These are phyloP conservation scores for Eupelmus urozonus DNA, from an alignment of 2,888 invertebrate species.

Conservation along the genomic window DNA sequence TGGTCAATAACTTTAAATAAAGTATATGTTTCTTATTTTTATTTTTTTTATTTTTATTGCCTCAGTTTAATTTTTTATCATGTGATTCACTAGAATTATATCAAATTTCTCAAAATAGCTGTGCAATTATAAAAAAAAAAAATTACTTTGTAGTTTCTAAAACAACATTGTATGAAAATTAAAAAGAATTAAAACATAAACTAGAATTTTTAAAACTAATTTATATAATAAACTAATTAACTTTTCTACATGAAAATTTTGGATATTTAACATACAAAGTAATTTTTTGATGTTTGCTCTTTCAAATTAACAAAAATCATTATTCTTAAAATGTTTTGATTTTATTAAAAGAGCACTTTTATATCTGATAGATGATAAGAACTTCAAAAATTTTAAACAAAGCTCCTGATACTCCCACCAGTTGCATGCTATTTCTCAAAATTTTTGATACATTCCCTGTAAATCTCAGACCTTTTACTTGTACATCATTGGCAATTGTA, in stretches of 20 bases:
- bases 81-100: slow-evolving; percentile 34
- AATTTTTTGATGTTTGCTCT: slow-evolving; percentile 55
- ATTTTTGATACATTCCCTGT: slow-evolving; percentile 48
- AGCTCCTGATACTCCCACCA: slow-evolving; percentile 69
- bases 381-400: slow-evolving; percentile 60
- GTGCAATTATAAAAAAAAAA: slow-evolving; percentile 40
- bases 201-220: no score
- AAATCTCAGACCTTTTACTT: slow-evolving; percentile 74
- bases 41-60: slow-evolving; percentile 22
- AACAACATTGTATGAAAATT: background rate
- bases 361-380: slow-evolving; percentile 69
- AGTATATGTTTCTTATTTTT: background rate
- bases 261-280: no score
- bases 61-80: slow-evolving; percentile 55
- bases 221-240: no score
- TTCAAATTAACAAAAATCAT: slow-evolving; percentile 38
- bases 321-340: slow-evolving; percentile 49
- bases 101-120: slow-evolving; percentile 23
- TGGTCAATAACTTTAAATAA: background rate
- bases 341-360: slow-evolving; percentile 60
- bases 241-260: no score
- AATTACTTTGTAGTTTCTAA: slow-evolving; percentile 35
- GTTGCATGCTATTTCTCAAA: slow-evolving; percentile 51
- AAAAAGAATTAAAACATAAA: no score
- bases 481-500: slow-evolving; percentile 68